phyloP scores from a whole-genome alignment of 2,888 invertebrate genomes.

The Plagodis dolabraria region DNA sequence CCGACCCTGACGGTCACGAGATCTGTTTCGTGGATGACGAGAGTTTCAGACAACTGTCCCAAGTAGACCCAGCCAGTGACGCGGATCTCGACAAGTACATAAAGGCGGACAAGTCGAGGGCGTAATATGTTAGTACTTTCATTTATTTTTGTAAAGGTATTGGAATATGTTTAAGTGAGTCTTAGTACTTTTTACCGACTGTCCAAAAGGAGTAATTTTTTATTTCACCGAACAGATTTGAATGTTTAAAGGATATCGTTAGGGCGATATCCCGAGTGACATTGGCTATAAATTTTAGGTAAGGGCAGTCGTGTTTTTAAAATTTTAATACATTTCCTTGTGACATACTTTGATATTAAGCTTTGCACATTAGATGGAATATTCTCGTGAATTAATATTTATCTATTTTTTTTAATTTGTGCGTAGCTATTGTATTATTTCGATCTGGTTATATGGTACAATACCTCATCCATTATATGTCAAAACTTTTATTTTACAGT shows the following conservation, averaged over 20 bases:
- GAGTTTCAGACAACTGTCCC: conserved; percentile 94
- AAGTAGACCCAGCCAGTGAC: conserved; percentile 93
- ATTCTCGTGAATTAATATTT: not conserved
- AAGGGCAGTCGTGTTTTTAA: too few species aligned
- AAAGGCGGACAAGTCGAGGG: conserved; percentile 86
- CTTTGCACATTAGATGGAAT: not conserved
- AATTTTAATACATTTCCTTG: too few species aligned
- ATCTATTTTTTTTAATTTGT: not conserved
- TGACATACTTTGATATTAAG: not conserved
- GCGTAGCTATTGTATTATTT: not conserved
- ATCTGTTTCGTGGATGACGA: conserved; percentile 99
- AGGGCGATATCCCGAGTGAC: too few species aligned
- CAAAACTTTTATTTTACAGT: too few species aligned
- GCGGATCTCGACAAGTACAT: conserved; percentile 91
- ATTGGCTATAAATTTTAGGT: too few species aligned
- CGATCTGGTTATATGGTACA: not conserved
- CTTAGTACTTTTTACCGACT: too few species aligned
- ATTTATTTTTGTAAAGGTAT: not conserved
- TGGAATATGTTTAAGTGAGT: not conserved
- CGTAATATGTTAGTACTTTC: conserved; percentile 39
- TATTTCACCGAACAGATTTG: too few species aligned
- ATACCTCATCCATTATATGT: too few species aligned
- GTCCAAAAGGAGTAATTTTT: too few species aligned
- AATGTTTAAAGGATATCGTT: too few species aligned
- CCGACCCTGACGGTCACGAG: conserved; percentile 98